Percentiles rank a stretch among this genome's conserved stretches.
phyloP scores from a whole-genome alignment of 1,140 invertebrate species.

The Triops cancriformis region DNA sequence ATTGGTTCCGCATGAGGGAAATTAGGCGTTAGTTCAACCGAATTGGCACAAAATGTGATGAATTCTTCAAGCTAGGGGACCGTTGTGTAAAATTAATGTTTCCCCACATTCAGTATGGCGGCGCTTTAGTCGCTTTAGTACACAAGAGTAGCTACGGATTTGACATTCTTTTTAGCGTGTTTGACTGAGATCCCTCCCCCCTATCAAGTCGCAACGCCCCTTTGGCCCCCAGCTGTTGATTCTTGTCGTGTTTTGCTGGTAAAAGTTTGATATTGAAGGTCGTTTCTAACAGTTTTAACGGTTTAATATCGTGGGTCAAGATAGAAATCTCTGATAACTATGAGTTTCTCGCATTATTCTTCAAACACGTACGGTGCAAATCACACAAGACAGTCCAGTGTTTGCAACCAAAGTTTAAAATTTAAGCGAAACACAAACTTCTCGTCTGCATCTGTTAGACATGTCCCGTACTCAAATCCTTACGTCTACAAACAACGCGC shows the following conservation, averaged over 20 bases:
- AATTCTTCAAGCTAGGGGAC: too few species aligned
- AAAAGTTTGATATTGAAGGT: not conserved
- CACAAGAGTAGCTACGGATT: too few species aligned
- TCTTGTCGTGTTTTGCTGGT: not conserved
- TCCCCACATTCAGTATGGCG: too few species aligned
- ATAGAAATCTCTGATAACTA: not conserved
- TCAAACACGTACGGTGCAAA: not conserved
- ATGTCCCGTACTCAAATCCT: not conserved
- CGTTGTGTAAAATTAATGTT: too few species aligned
- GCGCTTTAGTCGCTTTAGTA: not conserved
- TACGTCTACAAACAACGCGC: not conserved
- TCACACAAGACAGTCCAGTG: not conserved
- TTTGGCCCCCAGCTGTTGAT: not conserved
- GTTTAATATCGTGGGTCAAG: not conserved
- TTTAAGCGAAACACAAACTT: not conserved
- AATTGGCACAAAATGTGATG: too few species aligned
- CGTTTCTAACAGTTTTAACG: too few species aligned
- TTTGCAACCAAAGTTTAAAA: not conserved
- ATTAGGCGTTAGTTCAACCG: too few species aligned
- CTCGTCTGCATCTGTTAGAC: not conserved
- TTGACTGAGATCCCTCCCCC: not conserved
- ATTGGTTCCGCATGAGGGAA: too few species aligned
- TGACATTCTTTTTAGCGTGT: too few species aligned
- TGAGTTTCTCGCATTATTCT: not conserved
- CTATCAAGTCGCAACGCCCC: not conserved